Evolutionary conservation across 2,888 invertebrate genomes (phyloP), one percentile per base, ranked within the genome.

Genomic region (Malacosoma neustria): DNA sequence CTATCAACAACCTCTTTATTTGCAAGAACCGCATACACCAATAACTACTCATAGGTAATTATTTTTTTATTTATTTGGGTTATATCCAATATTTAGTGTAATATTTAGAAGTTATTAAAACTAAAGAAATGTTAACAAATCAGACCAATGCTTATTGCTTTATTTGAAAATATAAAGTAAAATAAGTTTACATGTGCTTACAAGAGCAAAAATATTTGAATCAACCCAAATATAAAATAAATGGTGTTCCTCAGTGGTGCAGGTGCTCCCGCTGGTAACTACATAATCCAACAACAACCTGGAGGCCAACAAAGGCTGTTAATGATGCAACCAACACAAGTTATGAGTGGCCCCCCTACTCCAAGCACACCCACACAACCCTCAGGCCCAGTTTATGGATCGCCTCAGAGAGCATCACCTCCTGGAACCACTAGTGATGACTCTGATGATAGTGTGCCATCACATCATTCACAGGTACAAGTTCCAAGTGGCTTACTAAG

Each of bases 361-460:
- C 84, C 85, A 1, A 77, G 66, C 47, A 80, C 82, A 0, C 80
- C 82, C 5, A 75, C 74, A 1, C 80, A 79, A 41, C 55, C 68
- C 6, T 50, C 75, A 3, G 81, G 48, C 3, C 72, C 76, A 1
- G 72, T 81, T 2, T 86, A 84, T 55, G 79, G 87, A 15, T 90
- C 90, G 56, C 88, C 92, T 39, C 87, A 89, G 64, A 80, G 91
- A 42, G 87, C 89, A 40, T 91, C 91, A 7, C 91, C 91, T 22
- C 90, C 90, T 4, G 89, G 89, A 46, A 93, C 92, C 35, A 95
- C 94, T 29, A 94, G 93, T 72, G 95, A 95, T 71, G 95, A 95
- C 67, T 94, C 94, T 54, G 95, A 95, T 76, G 95, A 95, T 65
- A 92, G 92, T 72, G 84, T 85, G 33, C 85, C 85, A 42, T 92